Evolutionary conservation across 2,888 invertebrate genomes (phyloP).

Genomic region (Ditylenchus weischeri): DNA sequence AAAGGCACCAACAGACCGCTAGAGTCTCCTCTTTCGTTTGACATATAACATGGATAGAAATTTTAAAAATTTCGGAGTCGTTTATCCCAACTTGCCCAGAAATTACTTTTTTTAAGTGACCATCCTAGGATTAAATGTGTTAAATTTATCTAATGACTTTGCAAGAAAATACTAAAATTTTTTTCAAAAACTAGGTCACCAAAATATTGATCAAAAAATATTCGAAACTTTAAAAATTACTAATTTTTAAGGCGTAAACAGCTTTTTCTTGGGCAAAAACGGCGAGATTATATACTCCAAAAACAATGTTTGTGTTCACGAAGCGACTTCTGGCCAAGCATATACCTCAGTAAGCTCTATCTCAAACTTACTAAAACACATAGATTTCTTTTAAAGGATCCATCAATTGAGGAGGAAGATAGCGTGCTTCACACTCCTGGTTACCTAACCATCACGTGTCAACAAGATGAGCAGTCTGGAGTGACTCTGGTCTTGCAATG

Average conservation of each 20-base stretch:
- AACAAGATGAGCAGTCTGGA: slow-evolving; percentile 62
- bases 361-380: slow-evolving; percentile 13
- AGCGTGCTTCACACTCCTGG: slow-evolving; percentile 75
- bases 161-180: too few relatives aligned
- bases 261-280: slow-evolving; percentile 59
- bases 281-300: slow-evolving; percentile 68
- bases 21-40: too few relatives aligned
- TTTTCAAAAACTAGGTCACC: too few relatives aligned
- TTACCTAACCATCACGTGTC: slow-evolving; percentile 77
- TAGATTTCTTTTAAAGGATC: background rate
- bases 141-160: too few relatives aligned
- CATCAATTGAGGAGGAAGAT: slow-evolving; percentile 60
- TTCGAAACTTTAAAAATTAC: too few relatives aligned
- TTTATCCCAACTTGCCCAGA: too few relatives aligned
- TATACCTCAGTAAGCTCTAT: slow-evolving; percentile 7
- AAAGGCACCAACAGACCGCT: too few relatives aligned
- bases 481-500: slow-evolving; percentile 83
- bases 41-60: too few relatives aligned
- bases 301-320: slow-evolving; percentile 95
- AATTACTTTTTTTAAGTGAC: too few relatives aligned
- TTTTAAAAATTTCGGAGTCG: too few relatives aligned
- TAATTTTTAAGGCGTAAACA: slow-evolving; percentile 41
- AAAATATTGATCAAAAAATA: too few relatives aligned
- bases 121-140: too few relatives aligned
- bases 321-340: slow-evolving; percentile 64